Evolutionary conservation across 1,140 invertebrate genomes (phyloP), one percentile per base, ranked within the genome.

Genomic region (Cephus cinctus): DNA sequence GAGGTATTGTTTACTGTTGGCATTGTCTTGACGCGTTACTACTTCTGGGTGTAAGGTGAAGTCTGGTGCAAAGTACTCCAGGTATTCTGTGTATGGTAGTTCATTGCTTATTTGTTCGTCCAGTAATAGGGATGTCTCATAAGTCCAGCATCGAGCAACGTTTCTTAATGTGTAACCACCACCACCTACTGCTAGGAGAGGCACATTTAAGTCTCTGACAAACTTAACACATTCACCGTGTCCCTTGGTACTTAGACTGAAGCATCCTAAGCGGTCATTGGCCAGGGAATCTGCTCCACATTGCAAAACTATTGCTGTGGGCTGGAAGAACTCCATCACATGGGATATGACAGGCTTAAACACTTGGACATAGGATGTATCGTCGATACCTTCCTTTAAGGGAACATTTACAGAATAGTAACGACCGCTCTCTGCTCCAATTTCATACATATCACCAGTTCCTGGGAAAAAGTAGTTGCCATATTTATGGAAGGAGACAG

Each of bases 401-500:
- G 96, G 96, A 0, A 98, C 94, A 82, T 98, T 98, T 0, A 98
- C 90, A 0, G 94, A 96, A 67, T 98, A 98, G 71, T 96, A 96
- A 42, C 90, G 79, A 0, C 96, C 96, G 68, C 86, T 88, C 66
- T 96, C 93, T 2, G 90, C 88, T 2, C 95, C 95, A 40, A 96
- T 86, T 78, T 98, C 95, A 69, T 96, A 98, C 96, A 98, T 98
- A 71, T 98, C 94, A 1, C 96, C 94, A 8, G 96, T 98, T 1
- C 96, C 95, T 1, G 97, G 97, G 65, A 99, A 99, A 71, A 98
- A 98, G 61, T 92, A 97, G 65, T 97, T 96, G 5, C 96, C 97
- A 75, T 98, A 99, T 77, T 98, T 98, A 67, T 99, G 97, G 73
- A 99, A 99, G 14, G 94, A 98, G 2, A 98, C 96, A 0, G 97